These are phyloP conservation scores for Yponomeuta evonymella DNA, from an alignment of 2,888 invertebrate genomes.

Conservation along the genomic window DNA sequence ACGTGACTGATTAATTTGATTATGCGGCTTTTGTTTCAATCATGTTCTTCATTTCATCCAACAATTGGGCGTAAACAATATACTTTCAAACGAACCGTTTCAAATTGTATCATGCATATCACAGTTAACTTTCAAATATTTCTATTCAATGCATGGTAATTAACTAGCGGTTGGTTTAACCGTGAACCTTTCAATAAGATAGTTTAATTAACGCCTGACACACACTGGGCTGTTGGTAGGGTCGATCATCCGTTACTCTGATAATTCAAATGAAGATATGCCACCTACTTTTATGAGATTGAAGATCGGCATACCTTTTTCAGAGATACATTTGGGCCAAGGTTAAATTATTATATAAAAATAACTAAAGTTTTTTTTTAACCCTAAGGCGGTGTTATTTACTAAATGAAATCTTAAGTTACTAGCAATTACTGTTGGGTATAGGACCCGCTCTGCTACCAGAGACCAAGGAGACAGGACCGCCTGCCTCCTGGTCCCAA, in stretches of 20 bases:
- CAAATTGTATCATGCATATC: not conserved
- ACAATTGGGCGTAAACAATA: not conserved
- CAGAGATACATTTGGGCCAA: not conserved
- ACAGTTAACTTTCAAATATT: not conserved
- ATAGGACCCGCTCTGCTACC: too few species aligned
- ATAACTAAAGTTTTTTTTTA: not conserved
- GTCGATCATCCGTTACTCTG: slow-evolving; percentile 2
- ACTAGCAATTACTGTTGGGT: too few species aligned
- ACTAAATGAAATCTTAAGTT: too few species aligned
- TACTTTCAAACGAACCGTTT: not conserved
- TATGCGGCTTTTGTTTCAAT: slow-evolving; percentile 68
- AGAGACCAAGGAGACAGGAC: too few species aligned
- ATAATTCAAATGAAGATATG: not conserved
- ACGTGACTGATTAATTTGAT: slow-evolving; percentile 57
- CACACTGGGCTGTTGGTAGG: slow-evolving; percentile 20
- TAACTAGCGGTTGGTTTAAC: not conserved
- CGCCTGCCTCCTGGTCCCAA: too few species aligned
- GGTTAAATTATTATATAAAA: not conserved
- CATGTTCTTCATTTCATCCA: slow-evolving; percentile 36
- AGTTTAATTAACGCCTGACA: slow-evolving; percentile 47
- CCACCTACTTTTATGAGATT: too few species aligned
- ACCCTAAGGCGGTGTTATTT: not conserved
- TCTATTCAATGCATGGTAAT: not conserved
- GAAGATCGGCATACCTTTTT: slow-evolving; percentile 16
- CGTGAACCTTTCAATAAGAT: not conserved